Conservation (phyloP, 30 jellyfish, hydroid and myxozoan genomes). For the Aurelia aurita region DNA sequence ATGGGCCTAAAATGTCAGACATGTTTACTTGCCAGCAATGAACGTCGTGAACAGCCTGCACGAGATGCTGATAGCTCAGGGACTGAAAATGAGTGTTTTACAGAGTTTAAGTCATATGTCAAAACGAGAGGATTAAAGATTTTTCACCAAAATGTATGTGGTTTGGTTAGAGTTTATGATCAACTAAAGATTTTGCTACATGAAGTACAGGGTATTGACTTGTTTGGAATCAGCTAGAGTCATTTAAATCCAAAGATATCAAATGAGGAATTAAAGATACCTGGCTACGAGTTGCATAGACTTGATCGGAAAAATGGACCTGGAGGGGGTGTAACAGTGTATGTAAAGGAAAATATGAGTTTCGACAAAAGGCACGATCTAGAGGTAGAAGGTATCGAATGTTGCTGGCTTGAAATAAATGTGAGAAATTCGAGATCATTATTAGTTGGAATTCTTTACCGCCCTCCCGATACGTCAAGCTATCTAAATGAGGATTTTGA, state of each 20-base stretch:
- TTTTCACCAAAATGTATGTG: no score
- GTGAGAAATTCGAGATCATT: constrained; percentile 38
- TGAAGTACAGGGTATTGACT: constrained; percentile 61
- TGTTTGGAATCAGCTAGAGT: constrained; percentile 63
- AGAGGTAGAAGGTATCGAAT: constrained; percentile 70
- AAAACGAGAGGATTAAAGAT: constrained; percentile 59
- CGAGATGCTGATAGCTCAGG: constrained; percentile 51
- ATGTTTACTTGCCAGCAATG: constrained; percentile 57
- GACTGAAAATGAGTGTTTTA: constrained; percentile 53
- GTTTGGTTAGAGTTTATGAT: constrained; percentile 67
- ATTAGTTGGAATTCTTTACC: constrained; percentile 48
- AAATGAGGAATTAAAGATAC: constrained; percentile 54
- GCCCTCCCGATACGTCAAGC: constrained; percentile 64
- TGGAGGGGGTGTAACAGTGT: constrained; percentile 79
- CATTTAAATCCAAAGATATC: constrained; percentile 59
- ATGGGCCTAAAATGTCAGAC: constrained; percentile 69
- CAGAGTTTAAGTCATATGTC: constrained; percentile 60
- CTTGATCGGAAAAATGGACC: constrained; percentile 57
- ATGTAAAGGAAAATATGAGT: constrained; percentile 57
- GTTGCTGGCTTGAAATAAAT: no score
- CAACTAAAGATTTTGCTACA: constrained; percentile 67
- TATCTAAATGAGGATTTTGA: constrained; percentile 30
- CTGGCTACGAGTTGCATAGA: constrained; percentile 67
- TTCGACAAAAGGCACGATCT: constrained; percentile 63
- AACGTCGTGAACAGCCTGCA: constrained; percentile 55